Conservation (phyloP, 2,888 invertebrate genomes). For the Drosophila histrio region DNA sequence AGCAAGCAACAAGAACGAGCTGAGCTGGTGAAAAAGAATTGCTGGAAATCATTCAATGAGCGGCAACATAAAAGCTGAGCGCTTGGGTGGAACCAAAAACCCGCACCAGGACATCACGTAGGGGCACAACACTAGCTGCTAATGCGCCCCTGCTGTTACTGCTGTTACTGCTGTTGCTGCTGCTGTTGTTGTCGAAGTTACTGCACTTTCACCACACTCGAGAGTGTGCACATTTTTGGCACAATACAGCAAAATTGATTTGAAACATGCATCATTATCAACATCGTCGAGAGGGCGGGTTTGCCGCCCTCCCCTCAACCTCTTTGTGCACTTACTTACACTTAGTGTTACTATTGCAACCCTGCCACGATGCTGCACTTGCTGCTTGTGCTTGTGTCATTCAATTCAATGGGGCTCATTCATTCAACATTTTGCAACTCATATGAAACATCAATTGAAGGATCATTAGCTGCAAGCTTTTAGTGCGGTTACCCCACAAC, state of each 20-base stretch:
- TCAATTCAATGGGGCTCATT: constrained; percentile 72
- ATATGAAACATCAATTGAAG: constrained; percentile 72
- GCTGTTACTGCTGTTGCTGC: constrained; percentile 1
- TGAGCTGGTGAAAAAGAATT: constrained; percentile 48
- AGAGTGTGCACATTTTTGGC: constrained; percentile 67
- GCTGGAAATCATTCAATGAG: constrained; percentile 64
- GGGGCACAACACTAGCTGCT: constrained; percentile 34
- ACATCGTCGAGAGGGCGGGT: constrained; percentile 47
- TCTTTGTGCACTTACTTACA: constrained; percentile 60
- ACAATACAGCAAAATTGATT: constrained; percentile 81
- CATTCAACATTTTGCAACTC: constrained; percentile 77
- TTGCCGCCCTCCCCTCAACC: constrained; percentile 14
- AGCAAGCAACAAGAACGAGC: constrained; percentile 21
- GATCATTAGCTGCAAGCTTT: constrained; percentile 76
- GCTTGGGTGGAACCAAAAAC: constrained; percentile 54
- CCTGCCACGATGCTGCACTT: constrained; percentile 23
- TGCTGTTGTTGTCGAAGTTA: constrained; percentile 3
- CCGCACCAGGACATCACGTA: constrained; percentile 4
- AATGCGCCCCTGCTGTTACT: constrained; percentile 27
- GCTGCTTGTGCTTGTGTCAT: constrained; percentile 56
- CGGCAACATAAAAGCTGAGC: constrained; percentile 65
- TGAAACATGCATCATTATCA: constrained; percentile 79
- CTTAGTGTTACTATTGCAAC: constrained; percentile 32
- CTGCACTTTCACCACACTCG: constrained; percentile 40
- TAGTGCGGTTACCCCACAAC: constrained; percentile 38